Evolutionary conservation across 2,113 vertebrate species (phyloP), one percentile per base, ranked within the genome.

Genomic region (Brachyhypopomus gauderio): DNA sequence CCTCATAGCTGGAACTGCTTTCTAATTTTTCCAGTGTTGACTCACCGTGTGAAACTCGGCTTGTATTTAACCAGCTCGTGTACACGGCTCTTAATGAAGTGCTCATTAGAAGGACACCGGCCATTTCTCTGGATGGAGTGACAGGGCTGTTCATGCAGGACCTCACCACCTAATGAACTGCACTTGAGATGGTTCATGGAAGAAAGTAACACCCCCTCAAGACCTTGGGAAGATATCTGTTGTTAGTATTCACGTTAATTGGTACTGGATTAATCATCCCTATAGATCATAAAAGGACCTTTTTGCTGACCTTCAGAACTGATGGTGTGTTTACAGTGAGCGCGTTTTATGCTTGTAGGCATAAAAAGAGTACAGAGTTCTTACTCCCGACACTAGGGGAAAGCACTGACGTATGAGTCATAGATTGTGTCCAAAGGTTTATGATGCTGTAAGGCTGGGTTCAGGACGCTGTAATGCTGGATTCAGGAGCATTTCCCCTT

Each of bases 321-420:
- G 64, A 67, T 67, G 12, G 56, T 48, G 78, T 79, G 78, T 72
- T 79, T 52, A 22, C 5, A 22, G 58, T 60, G 58, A 22, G n/a
- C n/a, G 4, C n/a, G 58, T 60, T 60, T 4, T 19, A 12, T 58
- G 56, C 4, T 58, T 58, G 9, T 22, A 22, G 3, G 19, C 58
- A 5, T 27, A 3, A 17, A n/a, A n/a, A n/a, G 2, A 64, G 25
- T 64, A 17, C 62, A 64, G 60, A 63, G 64, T 19, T 20, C 17
- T 66, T 27, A 64, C 16, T 25, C 58, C 20, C 1, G n/a, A 11
- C 3, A 19, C 9, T 12, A 66, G 23, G 23, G 14, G 45, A 14
- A 52, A 52, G 45, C 12, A 11, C 23, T 62, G 25, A 23, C 19
- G 27, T 17, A 2, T 34, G 2, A 19, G 16, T 3, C 0, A 9